A percentile compares a stretch with the other conserved stretches of the same genome.
Conservation (phyloP, 2,113 vertebrate species). For the Poeciliopsis occidentalis region DNA sequence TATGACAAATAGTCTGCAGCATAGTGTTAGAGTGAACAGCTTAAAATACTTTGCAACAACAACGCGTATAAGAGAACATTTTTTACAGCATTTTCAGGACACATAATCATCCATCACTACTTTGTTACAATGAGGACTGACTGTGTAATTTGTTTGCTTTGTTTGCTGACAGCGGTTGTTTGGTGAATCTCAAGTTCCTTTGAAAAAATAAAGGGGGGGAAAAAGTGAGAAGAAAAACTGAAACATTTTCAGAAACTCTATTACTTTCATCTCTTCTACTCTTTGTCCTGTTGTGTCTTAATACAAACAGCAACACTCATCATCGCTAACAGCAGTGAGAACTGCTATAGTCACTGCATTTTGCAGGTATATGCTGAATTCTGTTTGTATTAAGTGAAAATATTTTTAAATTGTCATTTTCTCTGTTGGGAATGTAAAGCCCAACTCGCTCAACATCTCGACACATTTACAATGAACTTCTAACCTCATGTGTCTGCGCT, state of each 20-base stretch:
- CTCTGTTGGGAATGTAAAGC: slow-evolving; percentile 14
- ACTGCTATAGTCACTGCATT: slow-evolving; percentile 38
- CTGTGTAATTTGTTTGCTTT: slow-evolving; percentile 73
- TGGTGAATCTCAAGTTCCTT: slow-evolving; percentile 59
- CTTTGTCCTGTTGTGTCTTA: slow-evolving; percentile 29
- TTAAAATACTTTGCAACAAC: slow-evolving; percentile 51
- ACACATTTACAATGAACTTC: slow-evolving; percentile 1
- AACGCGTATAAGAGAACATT: slow-evolving; percentile 38
- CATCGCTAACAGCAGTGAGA: slow-evolving; percentile 19
- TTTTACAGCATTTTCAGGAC: slow-evolving; percentile 57
- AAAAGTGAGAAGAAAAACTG: neutral
- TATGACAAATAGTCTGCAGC: slow-evolving; percentile 32
- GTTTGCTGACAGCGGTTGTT: slow-evolving; percentile 71
- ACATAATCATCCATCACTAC: slow-evolving; percentile 66
- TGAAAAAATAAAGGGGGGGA: slow-evolving; percentile 18
- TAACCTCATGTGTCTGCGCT: neutral
- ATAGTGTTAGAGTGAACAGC: slow-evolving; percentile 24
- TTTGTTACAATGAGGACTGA: slow-evolving; percentile 61
- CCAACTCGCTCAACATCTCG: slow-evolving; percentile 5
- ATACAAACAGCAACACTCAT: neutral
- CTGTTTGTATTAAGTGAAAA: slow-evolving; percentile 12
- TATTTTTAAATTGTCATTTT: slow-evolving; percentile 24
- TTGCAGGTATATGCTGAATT: slow-evolving; percentile 12
- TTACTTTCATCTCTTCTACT: slow-evolving; percentile 39
- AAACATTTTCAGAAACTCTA: slow-evolving; percentile 46